phyloP scores from a whole-genome alignment of 2,797 vertebrate genomes.

The Cryptoprocta ferox region DNA sequence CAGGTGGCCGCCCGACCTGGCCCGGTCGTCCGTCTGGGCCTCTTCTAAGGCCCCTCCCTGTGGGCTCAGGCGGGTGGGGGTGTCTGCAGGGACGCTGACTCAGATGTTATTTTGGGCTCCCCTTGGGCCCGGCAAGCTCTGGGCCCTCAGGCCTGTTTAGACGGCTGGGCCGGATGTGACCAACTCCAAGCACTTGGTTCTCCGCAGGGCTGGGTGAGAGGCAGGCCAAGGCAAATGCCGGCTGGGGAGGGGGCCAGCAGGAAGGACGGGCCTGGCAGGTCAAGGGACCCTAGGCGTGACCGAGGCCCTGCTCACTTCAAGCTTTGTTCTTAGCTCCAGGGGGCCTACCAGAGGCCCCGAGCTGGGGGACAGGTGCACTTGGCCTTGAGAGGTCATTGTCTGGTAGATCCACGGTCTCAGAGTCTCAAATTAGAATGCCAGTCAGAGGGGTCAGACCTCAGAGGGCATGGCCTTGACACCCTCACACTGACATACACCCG shows the following conservation, averaged over 20 bases:
- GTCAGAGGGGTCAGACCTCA: background rate
- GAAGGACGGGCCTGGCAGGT: background rate
- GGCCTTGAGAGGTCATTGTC: background rate
- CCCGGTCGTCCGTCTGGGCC: background rate
- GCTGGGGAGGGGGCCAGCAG: background rate
- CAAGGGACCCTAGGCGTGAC: conserved; percentile 48
- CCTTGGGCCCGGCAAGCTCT: conserved; percentile 54
- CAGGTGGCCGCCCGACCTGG: conserved; percentile 49
- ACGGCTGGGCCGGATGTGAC: conserved; percentile 71
- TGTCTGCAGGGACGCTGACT: conserved; percentile 74
- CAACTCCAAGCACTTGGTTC: conserved; percentile 17
- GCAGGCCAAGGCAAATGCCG: conserved; percentile 44
- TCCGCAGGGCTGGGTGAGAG: background rate
- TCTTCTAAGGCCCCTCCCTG: conserved; percentile 25
- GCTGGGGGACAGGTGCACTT: background rate
- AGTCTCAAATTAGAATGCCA: background rate
- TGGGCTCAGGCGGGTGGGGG: background rate
- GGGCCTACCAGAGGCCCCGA: background rate
- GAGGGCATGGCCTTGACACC: background rate
- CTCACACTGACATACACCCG: background rate
- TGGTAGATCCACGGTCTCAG: background rate
- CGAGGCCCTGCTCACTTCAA: background rate
- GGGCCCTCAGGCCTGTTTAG: conserved; percentile 75
- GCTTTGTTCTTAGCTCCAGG: background rate
- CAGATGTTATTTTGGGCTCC: conserved; percentile 82